phyloP scores from a whole-genome alignment of 1,140 invertebrate genomes.

The Hypothenemus hampei region DNA sequence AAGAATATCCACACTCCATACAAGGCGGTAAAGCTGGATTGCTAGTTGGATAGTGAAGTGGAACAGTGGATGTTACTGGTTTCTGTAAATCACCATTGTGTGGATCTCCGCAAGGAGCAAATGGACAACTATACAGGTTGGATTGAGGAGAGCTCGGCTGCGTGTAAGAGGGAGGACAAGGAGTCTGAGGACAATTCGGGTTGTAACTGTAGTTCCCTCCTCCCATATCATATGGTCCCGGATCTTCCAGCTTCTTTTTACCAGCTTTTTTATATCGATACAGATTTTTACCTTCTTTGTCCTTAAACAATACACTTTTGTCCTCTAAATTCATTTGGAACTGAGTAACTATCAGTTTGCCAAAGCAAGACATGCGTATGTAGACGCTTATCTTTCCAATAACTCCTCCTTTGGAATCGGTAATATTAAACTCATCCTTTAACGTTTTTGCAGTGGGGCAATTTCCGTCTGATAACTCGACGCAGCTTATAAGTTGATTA shows the following conservation, averaged over 20 bases:
- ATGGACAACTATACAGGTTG: slow-evolving; percentile 9
- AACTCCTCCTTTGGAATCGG: slow-evolving; percentile 45
- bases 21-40: slow-evolving; percentile 31
- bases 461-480: slow-evolving; percentile 25
- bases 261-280: slow-evolving; percentile 40
- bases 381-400: slow-evolving; percentile 53
- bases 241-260: slow-evolving; percentile 20
- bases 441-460: slow-evolving; percentile 46
- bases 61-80: too few species aligned
- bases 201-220: slow-evolving; percentile 13
- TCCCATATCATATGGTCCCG: neutral
- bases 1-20: too few species aligned
- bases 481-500: slow-evolving; percentile 36
- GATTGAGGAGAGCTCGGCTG: neutral
- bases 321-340: slow-evolving; percentile 52
- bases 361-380: slow-evolving; percentile 58
- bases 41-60: slow-evolving; percentile 37
- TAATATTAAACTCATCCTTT: slow-evolving; percentile 54
- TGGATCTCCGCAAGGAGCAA: slow-evolving; percentile 12
- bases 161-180: slow-evolving; percentile 7
- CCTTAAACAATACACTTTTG: slow-evolving; percentile 44
- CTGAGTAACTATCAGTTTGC: slow-evolving; percentile 59
- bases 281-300: slow-evolving; percentile 42
- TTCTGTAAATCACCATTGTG: slow-evolving; percentile 13
- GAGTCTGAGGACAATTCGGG: slow-evolving; percentile 13